Evolutionary conservation across 2,113 vertebrate species (phyloP).

Genomic region (Pitta sordida): DNA sequence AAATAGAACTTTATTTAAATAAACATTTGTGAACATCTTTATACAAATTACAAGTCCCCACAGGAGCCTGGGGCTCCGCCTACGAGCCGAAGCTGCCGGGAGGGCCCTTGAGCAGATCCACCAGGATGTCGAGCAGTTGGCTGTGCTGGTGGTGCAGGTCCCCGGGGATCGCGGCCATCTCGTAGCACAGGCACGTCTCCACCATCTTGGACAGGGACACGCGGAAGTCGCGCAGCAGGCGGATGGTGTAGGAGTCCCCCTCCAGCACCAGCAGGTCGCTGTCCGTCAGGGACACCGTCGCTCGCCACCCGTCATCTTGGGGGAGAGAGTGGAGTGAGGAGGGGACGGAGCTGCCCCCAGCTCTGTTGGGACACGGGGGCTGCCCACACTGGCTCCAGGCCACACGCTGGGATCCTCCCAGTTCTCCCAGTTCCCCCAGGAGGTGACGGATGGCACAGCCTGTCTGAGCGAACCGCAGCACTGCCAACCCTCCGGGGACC

Average conservation of each 20-base stretch:
- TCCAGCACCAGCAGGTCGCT: constrained; percentile 83
- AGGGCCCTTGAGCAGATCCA: constrained; percentile 85
- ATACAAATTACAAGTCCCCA: constrained; percentile 78
- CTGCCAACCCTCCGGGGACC: background rate
- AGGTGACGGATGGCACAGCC: rapidly evolving
- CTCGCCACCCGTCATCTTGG: constrained; percentile 78
- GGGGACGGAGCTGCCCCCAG: rapidly evolving
- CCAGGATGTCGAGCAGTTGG: constrained; percentile 84
- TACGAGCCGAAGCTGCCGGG: constrained; percentile 73
- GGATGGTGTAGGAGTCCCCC: constrained; percentile 78
- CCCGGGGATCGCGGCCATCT: constrained; percentile 54
- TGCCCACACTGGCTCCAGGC: rapidly evolving
- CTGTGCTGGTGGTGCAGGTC: constrained; percentile 80
- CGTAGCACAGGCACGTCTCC: constrained; percentile 81
- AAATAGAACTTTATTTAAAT: constrained; percentile 87
- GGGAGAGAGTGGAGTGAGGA: background rate
- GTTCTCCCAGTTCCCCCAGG: background rate
- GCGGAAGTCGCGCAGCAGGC: constrained; percentile 87
- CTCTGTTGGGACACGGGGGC: rapidly evolving
- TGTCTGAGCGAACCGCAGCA: rapidly evolving
- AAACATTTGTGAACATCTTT: constrained; percentile 80
- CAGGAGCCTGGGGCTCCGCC: constrained; percentile 40
- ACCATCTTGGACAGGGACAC: constrained; percentile 89
- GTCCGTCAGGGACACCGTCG: constrained; percentile 83
- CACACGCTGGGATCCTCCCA: rapidly evolving